Evolutionary conservation across 2,113 vertebrate genomes (phyloP), one percentile per base, ranked within the genome.

Genomic region (Myotis brandtii): DNA sequence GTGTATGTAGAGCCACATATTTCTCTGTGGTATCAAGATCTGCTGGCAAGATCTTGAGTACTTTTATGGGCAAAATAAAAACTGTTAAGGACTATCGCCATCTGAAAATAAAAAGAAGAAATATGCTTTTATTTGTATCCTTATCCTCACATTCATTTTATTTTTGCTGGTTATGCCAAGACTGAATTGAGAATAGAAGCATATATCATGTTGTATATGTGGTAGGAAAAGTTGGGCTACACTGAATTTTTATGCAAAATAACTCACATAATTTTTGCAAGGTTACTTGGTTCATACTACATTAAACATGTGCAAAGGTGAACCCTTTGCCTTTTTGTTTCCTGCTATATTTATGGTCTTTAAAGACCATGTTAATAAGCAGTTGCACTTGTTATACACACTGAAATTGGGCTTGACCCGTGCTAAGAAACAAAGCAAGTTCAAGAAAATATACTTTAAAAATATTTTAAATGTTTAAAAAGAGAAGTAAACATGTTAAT

Each of bases 111-210:
- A 62, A 64, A 79, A 70, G 10, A 86, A 88, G 66, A 46, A 23
- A 43, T 23, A 34, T 34, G 3, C 8, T 10, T 48, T 69, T 80
- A 54, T 86, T 85, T 83, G n/a, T 86, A 64, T 43, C 27, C 20
- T 86, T 50, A 67, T 59, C 25, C 9, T 93, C 77, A 73, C 18
- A 83, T 89, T 86, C 32, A 66, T 37, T 95, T 95, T 84, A 83
- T 48, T 89, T 87, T 80, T 64, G 9, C 17, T 92, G 37, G 2
- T 80, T 69, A 30, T 86, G 16, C 7, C 25, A 50, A 75, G 37
- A 77, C 34, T 59, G 18, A 95, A 62, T 72, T 62, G 30, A 10
- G 32, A 73, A 59, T 32, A 75, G 32, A 86, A 10, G 3, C 34
- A 37, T 40, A 56, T 69, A 48, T 59, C 30, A n/a, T 56, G 7